A percentile compares a stretch with the other conserved stretches of the same genome.
phyloP scores from a whole-genome alignment of 1,140 invertebrate species.

The Halotydeus destructor region DNA sequence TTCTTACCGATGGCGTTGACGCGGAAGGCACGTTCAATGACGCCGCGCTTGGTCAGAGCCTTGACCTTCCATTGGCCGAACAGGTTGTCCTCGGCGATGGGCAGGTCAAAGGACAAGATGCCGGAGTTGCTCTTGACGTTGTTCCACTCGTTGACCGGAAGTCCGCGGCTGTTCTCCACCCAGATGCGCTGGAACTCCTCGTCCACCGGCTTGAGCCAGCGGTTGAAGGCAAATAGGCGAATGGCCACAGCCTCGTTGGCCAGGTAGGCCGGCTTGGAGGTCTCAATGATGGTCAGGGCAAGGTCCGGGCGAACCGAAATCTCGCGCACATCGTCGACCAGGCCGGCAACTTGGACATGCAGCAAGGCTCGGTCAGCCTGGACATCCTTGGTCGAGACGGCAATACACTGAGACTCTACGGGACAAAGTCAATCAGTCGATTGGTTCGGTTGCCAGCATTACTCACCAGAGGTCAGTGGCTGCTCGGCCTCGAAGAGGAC shows the following conservation, averaged over 20 bases:
- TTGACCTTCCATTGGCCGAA: background rate
- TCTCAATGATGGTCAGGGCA: slow-evolving; percentile 3
- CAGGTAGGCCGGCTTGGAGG: background rate
- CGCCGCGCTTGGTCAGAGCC: background rate
- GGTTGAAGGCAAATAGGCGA: background rate
- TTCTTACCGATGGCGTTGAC: no score
- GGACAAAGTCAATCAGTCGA: background rate
- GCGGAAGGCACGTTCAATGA: background rate
- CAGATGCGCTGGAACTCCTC: background rate
- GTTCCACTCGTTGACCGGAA: background rate
- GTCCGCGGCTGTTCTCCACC: background rate
- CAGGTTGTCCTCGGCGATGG: background rate
- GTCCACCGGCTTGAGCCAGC: background rate
- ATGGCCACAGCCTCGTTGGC: background rate
- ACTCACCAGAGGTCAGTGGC: background rate
- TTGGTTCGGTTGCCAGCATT: background rate
- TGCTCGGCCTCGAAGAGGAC: background rate
- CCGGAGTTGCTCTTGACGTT: background rate
- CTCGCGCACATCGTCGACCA: background rate
- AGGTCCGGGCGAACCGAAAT: background rate
- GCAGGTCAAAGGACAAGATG: background rate
- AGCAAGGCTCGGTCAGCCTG: background rate
- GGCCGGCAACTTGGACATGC: background rate
- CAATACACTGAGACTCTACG: background rate
- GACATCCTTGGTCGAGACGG: background rate